Base-by-base conservation (phyloP, 2,113 vertebrate species). In the Castor canadensis region DNA sequence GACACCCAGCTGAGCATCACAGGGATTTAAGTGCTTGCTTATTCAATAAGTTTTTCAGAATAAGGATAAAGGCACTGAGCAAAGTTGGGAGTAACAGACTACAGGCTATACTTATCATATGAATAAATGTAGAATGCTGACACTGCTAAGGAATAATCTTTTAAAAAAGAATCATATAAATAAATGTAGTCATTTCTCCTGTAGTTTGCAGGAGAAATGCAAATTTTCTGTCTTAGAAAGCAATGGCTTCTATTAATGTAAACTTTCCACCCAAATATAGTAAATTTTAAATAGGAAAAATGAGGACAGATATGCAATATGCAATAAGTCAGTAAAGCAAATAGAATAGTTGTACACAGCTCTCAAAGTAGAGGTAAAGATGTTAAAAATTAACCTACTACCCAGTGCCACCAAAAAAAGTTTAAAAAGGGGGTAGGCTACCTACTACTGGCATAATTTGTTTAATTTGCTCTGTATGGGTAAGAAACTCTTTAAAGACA, bases 211-310 rank as follows among this genome's bases (percentile, higher is more conserved):
- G 69, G 45, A 95, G 12, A 94, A 82, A 87, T 62, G 30, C 0
- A 82, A 13, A 75, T 79, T 58, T 86, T 79, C 62, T 9, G 77
- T 0, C 4, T 40, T 5, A 80, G 10, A 95, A 93, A 62, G 32
- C 10, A 66, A 9, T 82, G 16, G 38, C 47, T 93, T 84, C 54
- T 88, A 47, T 69, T 94, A 84, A 62, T 58, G 17, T 58, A 58
- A 92, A 89, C 7, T 84, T 82, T 85, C 30, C 12, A 87, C 30
- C 35, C 49, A 95, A 66, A 32, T 24, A 67, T 3, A 75, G 20
- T 66, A 89, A 26, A 72, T 96, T 89, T 95, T 85, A 95, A 95
- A 67, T 58, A 87, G 85, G 67, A 77, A 35, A 64, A 92, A n/a
- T 52, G n/a, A 91, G 28, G 38, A 28, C 83, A 90, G 54, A 56